These are phyloP conservation scores for Drosophila bipectinata DNA, from an alignment of 1,140 invertebrate species.

Conservation along the genomic window DNA sequence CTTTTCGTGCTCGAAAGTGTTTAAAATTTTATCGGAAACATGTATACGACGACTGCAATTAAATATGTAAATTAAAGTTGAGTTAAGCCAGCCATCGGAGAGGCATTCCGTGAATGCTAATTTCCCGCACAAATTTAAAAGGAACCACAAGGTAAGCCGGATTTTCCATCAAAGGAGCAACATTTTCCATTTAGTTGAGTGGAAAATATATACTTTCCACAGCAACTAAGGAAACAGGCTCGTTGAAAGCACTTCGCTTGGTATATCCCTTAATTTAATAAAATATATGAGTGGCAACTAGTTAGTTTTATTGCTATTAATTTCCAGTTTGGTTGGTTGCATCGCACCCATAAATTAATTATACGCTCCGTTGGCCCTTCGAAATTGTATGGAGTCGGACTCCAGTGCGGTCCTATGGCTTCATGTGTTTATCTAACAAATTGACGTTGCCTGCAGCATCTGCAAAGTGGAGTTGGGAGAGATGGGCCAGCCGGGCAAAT, in stretches of 20 bases:
- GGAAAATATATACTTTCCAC: slow-evolving; percentile 26
- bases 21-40: slow-evolving; percentile 26
- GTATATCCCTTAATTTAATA: not conserved
- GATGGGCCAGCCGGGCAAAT: slow-evolving; percentile 27
- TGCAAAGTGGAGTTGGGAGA: slow-evolving; percentile 7
- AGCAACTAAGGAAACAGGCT: not conserved
- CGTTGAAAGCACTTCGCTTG: not conserved
- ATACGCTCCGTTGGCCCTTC: slow-evolving; percentile 34
- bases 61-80: slow-evolving; percentile 38
- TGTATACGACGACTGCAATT: slow-evolving; percentile 20
- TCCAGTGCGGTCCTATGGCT: slow-evolving; percentile 11
- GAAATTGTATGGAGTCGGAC: not conserved
- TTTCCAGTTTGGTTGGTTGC: slow-evolving; percentile 16
- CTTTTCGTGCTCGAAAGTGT: slow-evolving; percentile 9
- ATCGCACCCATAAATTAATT: slow-evolving; percentile 43
- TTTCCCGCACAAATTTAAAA: slow-evolving; percentile 14
- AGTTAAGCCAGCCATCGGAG: slow-evolving; percentile 9
- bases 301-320: not conserved
- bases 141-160: not conserved
- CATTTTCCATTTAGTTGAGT: slow-evolving; percentile 40
- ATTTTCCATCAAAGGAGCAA: slow-evolving; percentile 7
- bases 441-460: slow-evolving; percentile 26
- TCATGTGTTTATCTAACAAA: slow-evolving; percentile 23
- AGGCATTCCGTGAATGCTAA: slow-evolving; percentile 8
- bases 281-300: not conserved